These are phyloP conservation scores for Anas platyrhynchos DNA, from an alignment of 2,113 vertebrate species.

Conservation along the genomic window DNA sequence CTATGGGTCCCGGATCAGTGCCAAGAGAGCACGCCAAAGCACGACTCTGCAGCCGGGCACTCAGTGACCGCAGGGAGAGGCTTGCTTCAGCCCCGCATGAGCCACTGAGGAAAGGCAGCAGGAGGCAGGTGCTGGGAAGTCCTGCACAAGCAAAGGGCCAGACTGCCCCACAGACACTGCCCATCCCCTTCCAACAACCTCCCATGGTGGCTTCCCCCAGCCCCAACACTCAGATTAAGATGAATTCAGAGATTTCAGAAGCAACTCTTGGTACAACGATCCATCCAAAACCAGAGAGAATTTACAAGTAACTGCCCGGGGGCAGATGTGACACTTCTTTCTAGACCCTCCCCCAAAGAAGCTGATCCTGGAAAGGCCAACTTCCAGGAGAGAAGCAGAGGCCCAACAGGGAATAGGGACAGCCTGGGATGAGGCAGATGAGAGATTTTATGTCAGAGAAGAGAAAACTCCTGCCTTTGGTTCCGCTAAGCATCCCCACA, in stretches of 20 bases:
- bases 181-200: neutral
- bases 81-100: neutral
- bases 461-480: constrained; percentile 39
- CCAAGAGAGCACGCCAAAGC: neutral
- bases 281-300: constrained; percentile 14
- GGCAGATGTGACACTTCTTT: neutral
- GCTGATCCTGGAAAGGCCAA: constrained; percentile 35
- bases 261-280: neutral
- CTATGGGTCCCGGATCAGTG: neutral
- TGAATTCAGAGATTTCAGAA: constrained; percentile 6
- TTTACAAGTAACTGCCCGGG: neutral
- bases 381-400: constrained; percentile 59
- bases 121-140: neutral
- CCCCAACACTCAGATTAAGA: constrained; percentile 23
- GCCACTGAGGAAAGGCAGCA: neutral
- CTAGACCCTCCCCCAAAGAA: constrained; percentile 38
- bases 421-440: constrained; percentile 52
- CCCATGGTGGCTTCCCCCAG: neutral
- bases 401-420: constrained; percentile 30
- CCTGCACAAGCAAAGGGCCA: neutral
- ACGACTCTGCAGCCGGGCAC: neutral
- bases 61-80: neutral
- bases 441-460: constrained; percentile 56
- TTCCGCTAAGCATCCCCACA: constrained; percentile 2
- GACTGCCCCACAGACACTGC: neutral